Evolutionary conservation across 2,888 invertebrate species (phyloP).

Genomic region (Chrysolina oricalcia): DNA sequence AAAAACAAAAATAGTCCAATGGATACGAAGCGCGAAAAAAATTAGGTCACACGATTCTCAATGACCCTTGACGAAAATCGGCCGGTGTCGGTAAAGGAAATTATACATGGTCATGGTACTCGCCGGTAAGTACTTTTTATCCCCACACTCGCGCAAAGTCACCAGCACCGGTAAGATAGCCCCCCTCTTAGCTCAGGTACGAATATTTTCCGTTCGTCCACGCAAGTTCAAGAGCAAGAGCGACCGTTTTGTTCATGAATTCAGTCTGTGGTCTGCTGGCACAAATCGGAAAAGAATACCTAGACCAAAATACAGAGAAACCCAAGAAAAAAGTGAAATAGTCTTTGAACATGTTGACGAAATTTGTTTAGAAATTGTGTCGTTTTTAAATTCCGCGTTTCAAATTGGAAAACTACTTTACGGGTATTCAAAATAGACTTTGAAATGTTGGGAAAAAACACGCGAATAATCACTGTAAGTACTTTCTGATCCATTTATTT

Average conservation of each 20-base stretch:
- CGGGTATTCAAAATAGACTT: conserved; percentile 7
- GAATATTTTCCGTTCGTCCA: conserved; percentile 26
- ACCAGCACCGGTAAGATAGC: not conserved
- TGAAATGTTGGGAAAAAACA: conserved; percentile 34
- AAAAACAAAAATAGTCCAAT: not conserved
- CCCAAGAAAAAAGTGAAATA: not conserved
- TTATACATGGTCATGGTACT: conserved; percentile 13
- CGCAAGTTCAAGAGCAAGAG: conserved; percentile 57
- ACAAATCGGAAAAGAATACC: conserved; percentile 44
- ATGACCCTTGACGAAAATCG: conserved; percentile 16
- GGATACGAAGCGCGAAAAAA: not conserved
- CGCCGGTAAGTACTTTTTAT: not conserved
- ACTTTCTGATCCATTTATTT: not conserved
- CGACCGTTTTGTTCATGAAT: conserved; percentile 45
- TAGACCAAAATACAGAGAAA: not conserved
- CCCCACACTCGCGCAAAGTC: conserved; percentile 1
- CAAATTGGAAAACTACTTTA: not conserved
- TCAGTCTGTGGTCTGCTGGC: conserved; percentile 52
- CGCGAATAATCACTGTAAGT: conserved; percentile 30
- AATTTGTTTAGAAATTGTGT: not conserved
- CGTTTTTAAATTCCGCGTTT: not conserved
- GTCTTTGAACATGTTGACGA: not conserved
- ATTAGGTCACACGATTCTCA: conserved; percentile 19
- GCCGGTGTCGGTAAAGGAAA: not conserved
- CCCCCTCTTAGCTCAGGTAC: conserved; percentile 11